Evolutionary conservation across 2,888 invertebrate species (phyloP).

Genomic region (Dynastes maya): DNA sequence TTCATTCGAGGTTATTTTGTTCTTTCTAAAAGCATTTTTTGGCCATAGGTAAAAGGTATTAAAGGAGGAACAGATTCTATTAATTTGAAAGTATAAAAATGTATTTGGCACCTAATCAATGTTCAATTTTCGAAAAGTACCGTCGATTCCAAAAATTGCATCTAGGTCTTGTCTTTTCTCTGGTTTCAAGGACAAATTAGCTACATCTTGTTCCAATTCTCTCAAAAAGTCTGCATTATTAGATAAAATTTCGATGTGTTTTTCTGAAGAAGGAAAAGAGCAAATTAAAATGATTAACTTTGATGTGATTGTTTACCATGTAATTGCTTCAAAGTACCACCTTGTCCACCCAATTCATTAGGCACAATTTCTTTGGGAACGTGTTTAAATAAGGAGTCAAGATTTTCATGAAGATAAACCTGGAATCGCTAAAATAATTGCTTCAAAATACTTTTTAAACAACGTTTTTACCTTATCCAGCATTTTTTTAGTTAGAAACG

Average conservation of each 20-base stretch:
- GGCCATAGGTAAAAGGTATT: too few species aligned
- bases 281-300: neutral
- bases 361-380: slow-evolving; percentile 76
- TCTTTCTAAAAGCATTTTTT: too few species aligned
- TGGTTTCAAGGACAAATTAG: slow-evolving; percentile 71
- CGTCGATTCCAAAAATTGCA: slow-evolving; percentile 78
- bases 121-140: slow-evolving; percentile 81
- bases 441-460: neutral
- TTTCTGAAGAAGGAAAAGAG: slow-evolving; percentile 16
- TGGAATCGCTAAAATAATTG: slow-evolving; percentile 51
- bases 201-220: slow-evolving; percentile 73
- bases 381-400: slow-evolving; percentile 57
- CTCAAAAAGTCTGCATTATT: slow-evolving; percentile 65
- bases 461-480: slow-evolving; percentile 25
- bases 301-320: neutral
- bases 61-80: too few species aligned
- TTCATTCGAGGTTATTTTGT: too few species aligned
- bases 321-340: slow-evolving; percentile 25
- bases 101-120: slow-evolving; percentile 72
- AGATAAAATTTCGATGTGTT: neutral
- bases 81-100: too few species aligned
- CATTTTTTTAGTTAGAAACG: slow-evolving; percentile 38
- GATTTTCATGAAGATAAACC: slow-evolving; percentile 50
- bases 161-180: slow-evolving; percentile 58
- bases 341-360: slow-evolving; percentile 75